Conservation (phyloP, 64 coral and sea anemone species). For the Trachythela sp. region DNA sequence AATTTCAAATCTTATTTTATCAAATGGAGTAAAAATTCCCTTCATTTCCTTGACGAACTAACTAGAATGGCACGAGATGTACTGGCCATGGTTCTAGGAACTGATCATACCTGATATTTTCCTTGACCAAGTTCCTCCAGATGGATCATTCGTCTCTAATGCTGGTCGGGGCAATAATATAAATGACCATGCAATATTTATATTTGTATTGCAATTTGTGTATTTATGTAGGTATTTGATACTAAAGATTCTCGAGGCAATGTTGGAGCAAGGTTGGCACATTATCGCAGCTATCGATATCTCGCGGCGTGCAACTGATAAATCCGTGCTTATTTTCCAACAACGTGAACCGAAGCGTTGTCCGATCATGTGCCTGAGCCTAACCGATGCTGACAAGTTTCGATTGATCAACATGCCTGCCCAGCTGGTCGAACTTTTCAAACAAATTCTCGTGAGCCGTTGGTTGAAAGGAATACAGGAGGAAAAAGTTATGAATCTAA, state of each 20-base stretch:
- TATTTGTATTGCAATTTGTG: no score
- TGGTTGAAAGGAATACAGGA: constrained; percentile 30
- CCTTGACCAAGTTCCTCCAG: no score
- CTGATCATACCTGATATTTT: no score
- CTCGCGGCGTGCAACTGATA: constrained; percentile 61
- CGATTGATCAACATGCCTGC: constrained; percentile 78
- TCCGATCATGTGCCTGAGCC: constrained; percentile 66
- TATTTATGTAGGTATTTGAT: constrained; percentile 39
- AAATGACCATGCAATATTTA: no score
- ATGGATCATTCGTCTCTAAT: no score
- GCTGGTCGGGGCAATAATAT: no score
- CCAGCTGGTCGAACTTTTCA: constrained; percentile 46
- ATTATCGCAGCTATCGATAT: constrained; percentile 59
- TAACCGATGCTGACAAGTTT: constrained; percentile 82
- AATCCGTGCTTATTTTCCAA: constrained; percentile 64
- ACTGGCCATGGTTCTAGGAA: no score
- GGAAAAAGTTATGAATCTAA: background rate
- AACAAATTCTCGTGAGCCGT: background rate
- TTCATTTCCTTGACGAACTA: no score
- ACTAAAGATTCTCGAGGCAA: constrained; percentile 62
- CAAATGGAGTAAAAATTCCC: no score
- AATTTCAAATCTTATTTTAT: no score
- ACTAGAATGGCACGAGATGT: no score
- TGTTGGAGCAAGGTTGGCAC: constrained; percentile 73
- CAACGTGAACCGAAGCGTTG: constrained; percentile 46